Evolutionary conservation across 1,140 invertebrate species (phyloP).

Genomic region (Procambarus virginalis): DNA sequence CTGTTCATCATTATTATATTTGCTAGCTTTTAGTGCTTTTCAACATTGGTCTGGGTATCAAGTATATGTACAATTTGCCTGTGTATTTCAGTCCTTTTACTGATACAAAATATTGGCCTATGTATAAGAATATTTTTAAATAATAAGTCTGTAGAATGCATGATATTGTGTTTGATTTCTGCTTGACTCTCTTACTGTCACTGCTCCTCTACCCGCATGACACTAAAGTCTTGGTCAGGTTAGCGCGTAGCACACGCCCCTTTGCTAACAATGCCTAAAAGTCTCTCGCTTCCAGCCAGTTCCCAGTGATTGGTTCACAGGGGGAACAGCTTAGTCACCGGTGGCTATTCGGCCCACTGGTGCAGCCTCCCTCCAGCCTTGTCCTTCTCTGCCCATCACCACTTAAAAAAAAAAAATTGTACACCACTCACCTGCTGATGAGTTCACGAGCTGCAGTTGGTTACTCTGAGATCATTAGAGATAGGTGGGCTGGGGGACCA

Average conservation of each 20-base stretch:
- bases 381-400: not conserved
- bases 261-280: conserved; percentile 55
- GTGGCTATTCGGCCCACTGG: conserved; percentile 13
- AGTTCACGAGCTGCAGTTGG: conserved; percentile 1
- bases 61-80: conserved; percentile 70
- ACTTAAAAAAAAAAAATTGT: not conserved
- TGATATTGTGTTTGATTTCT: conserved; percentile 71
- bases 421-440: not conserved
- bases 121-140: conserved; percentile 71
- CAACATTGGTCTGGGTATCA: conserved; percentile 70
- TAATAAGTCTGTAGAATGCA: conserved; percentile 71
- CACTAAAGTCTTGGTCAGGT: conserved; percentile 68
- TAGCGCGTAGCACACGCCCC: conserved; percentile 61
- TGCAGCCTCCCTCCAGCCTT: not conserved
- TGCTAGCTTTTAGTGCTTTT: conserved; percentile 70
- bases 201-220: conserved; percentile 69
- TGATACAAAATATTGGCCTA: conserved; percentile 70
- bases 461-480: not conserved
- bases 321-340: conserved; percentile 38
- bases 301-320: conserved; percentile 20
- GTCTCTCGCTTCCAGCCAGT: conserved; percentile 67
- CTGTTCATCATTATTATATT: conserved; percentile 70
- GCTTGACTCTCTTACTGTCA: conserved; percentile 70
- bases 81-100: conserved; percentile 70
- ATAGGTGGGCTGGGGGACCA: not conserved